Evolutionary conservation across 2,797 vertebrate species (phyloP).

Genomic region (Tangara arthus): DNA sequence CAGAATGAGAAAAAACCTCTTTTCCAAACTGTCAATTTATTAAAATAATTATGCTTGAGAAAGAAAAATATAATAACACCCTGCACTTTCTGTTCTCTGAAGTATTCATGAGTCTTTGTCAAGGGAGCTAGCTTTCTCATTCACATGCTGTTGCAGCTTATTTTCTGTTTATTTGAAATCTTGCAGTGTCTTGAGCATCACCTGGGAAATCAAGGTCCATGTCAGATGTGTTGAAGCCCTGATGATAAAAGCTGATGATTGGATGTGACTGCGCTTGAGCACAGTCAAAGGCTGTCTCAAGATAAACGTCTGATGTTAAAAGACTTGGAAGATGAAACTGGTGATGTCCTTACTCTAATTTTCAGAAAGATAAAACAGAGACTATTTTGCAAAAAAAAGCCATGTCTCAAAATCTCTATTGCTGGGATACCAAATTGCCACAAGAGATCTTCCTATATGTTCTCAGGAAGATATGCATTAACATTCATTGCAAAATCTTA

Average conservation of each 20-base stretch:
- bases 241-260: constrained; percentile 5
- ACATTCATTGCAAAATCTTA: not conserved
- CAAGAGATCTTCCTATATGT: not conserved
- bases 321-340: not conserved
- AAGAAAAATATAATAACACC: not conserved
- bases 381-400: not conserved
- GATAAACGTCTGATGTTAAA: not conserved
- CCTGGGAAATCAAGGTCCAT: constrained; percentile 59
- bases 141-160: not conserved
- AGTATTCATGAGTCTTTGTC: constrained; percentile 10
- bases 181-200: not conserved
- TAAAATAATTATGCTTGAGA: not conserved
- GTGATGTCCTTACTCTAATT: not conserved
- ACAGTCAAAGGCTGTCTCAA: not conserved
- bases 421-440: not conserved
- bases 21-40: not conserved
- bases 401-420: not conserved
- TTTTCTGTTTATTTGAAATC: constrained; percentile 47
- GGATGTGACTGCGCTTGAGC: not conserved
- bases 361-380: not conserved
- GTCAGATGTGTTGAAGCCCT: not conserved
- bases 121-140: constrained; percentile 19
- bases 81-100: not conserved
- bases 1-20: not conserved
- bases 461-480: not conserved